Evolutionary conservation across 2,113 vertebrate genomes (phyloP).

Genomic region (Ginglymostoma cirratum): DNA sequence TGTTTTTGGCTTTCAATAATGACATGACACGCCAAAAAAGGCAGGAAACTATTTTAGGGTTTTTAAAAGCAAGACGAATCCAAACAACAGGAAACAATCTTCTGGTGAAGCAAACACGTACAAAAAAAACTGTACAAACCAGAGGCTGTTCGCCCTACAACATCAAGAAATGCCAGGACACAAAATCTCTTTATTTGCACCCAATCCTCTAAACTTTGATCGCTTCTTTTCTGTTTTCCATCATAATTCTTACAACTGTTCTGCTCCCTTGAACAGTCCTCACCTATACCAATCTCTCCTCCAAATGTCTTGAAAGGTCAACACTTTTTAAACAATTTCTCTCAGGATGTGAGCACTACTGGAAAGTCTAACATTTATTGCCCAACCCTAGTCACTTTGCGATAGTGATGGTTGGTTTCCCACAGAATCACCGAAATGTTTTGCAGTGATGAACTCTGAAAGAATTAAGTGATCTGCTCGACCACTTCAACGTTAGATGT

Average conservation of each 20-base stretch:
- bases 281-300: not conserved
- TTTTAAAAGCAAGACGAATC: not conserved
- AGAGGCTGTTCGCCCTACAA: not conserved
- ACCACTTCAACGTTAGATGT: not conserved
- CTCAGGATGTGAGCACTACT: not conserved
- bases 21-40: not conserved
- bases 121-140: not conserved
- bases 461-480: no score
- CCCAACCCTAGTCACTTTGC: not conserved
- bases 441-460: not conserved
- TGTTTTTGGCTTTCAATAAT: not conserved
- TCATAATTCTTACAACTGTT: not conserved
- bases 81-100: not conserved
- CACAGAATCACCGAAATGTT: not conserved
- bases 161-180: not conserved
- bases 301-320: not conserved
- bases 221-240: not conserved
- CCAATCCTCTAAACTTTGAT: no score
- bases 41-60: not conserved
- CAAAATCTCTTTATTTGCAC: not conserved
- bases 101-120: not conserved
- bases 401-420: not conserved
- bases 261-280: not conserved
- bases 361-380: not conserved
- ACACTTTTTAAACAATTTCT: not conserved